A percentile compares a stretch with the other conserved stretches of the same genome.
Evolutionary conservation across 2,888 invertebrate species (phyloP).

Genomic region (Coleophora deauratella): DNA sequence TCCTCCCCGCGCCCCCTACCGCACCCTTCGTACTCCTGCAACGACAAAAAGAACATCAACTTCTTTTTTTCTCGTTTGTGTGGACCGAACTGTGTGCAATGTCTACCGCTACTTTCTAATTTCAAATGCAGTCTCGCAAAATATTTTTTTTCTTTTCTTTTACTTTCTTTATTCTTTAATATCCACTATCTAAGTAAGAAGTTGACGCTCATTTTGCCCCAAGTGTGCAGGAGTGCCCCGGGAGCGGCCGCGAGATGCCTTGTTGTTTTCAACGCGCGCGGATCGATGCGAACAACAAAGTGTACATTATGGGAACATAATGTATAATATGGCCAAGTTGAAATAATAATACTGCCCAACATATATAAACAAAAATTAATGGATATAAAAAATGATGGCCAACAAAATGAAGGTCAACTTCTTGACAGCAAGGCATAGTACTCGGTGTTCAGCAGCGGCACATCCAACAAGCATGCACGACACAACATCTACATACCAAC

Average conservation of each 20-base stretch:
- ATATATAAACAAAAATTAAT: conserved; percentile 71
- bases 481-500: conserved; percentile 12
- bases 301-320: conserved; percentile 52
- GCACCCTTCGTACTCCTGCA: conserved; percentile 92
- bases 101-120: conserved; percentile 71
- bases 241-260: conserved; percentile 66
- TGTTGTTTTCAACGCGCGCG: conserved; percentile 63
- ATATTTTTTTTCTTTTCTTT: conserved; percentile 48
- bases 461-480: conserved; percentile 66
- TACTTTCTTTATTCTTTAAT: no score
- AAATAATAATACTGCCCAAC: conserved; percentile 61
- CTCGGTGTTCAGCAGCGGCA: conserved; percentile 65
- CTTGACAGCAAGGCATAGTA: conserved; percentile 84
- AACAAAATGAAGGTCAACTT: conserved; percentile 97
- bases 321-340: conserved; percentile 58
- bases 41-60: conserved; percentile 91
- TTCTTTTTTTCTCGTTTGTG: conserved; percentile 78
- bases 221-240: conserved; percentile 72
- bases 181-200: conserved; percentile 77
- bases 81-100: conserved; percentile 65
- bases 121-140: conserved; percentile 63
- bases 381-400: conserved; percentile 86
- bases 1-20: conserved; percentile 57
- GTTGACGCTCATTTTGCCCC: conserved; percentile 93
- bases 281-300: conserved; percentile 46